Evolutionary conservation across 2,113 vertebrate genomes (phyloP), one percentile per base, ranked within the genome.

Genomic region (Ophiodon elongatus): DNA sequence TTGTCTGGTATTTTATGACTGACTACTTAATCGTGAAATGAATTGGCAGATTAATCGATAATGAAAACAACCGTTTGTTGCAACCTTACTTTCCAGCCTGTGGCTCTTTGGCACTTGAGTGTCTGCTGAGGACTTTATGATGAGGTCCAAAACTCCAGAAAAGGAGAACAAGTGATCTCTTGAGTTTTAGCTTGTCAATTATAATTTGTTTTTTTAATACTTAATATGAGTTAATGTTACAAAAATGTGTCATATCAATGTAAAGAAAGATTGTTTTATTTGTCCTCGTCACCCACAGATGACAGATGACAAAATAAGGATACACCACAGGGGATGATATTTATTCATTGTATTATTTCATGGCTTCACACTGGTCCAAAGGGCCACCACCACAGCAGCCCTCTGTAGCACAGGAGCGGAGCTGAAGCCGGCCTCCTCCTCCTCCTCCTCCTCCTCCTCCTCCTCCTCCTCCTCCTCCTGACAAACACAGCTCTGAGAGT

Each of bases 361-460:
- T 65, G 72, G 15, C 66, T 78, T 25, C 29, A 37, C 8, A 8
- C 8, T 31, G 52, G 43, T 56, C 45, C 73, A 80, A 35, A 84
- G 27, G 45, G n/a, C 68, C 82, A 54, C 41, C 57, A 62, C 70
- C 54, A 43, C 87, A 68, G 83, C 84, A 80, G 75, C 67, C 68
- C 82, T 80, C 83, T 89, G 88, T 86, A 88, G 90, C 90, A 88
- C 74, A 74, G 69, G 78, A 85, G 86, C 64, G 79, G 78, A 56
- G 65, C 70, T 31, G 35, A 56, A 65, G 47, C 60, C 62, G 66
- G 47, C 64, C 10, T 83, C 47, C 37, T 67, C 45, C 41, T 67
- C 33, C 33, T 80, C 65, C 17, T 65, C 39, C 39, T 39, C 39
- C 39, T 68, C n/a, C 6, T 71, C 33, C 19, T 77, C 45, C 41